These are phyloP conservation scores for Hipparchia sbordonii DNA, from an alignment of 2,888 invertebrate species.

Conservation along the genomic window DNA sequence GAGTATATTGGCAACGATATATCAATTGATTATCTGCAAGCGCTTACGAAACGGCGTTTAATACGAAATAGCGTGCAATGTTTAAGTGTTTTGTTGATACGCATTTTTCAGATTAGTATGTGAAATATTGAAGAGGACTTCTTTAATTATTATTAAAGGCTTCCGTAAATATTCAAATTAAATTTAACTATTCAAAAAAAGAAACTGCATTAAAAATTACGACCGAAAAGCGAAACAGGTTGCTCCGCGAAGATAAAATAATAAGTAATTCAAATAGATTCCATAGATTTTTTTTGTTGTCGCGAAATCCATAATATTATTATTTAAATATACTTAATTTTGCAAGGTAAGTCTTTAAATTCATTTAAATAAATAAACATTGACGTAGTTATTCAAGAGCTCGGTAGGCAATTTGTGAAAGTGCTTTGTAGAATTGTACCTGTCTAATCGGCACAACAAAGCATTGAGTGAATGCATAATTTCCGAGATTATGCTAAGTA, in stretches of 20 bases:
- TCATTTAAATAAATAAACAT: constrained; percentile 2
- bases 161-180: no score
- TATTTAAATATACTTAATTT: not conserved
- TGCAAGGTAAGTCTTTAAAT: not conserved
- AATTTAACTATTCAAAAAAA: no score
- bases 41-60: constrained; percentile 2
- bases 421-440: constrained; percentile 14
- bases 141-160: no score
- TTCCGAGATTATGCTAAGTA: constrained; percentile 10
- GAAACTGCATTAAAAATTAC: no score
- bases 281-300: no score
- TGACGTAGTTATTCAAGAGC: not conserved
- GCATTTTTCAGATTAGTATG: not conserved
- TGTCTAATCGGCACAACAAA: constrained; percentile 13
- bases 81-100: not conserved
- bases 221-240: no score
- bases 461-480: constrained; percentile 11
- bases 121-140: not conserved
- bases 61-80: not conserved
- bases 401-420: constrained; percentile 2
- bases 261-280: no score
- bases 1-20: constrained; percentile 23
- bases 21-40: constrained; percentile 20
- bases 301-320: no score
- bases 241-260: no score